Percentiles rank a stretch among this genome's conserved stretches.
Conservation (phyloP, 1,140 invertebrate species). For the Aplysia californica region DNA sequence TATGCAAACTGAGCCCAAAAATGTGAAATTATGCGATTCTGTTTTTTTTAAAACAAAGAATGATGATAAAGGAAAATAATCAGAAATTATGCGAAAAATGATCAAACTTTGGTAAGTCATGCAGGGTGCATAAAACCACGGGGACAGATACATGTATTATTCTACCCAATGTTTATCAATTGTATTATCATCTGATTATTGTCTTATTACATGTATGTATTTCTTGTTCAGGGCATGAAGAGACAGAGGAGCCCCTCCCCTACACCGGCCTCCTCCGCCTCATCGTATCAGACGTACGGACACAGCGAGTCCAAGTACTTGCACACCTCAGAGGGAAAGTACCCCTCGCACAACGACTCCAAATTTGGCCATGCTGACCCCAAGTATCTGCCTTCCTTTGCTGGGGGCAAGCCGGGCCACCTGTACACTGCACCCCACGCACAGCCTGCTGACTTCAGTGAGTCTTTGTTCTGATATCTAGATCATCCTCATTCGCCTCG, state of each 20-base stretch:
- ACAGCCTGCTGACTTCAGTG: slow-evolving; percentile 29
- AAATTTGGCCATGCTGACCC: slow-evolving; percentile 26
- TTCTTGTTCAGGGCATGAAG: slow-evolving; percentile 63
- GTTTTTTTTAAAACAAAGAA: too few relatives aligned
- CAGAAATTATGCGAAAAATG: too few relatives aligned
- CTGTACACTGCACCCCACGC: slow-evolving; percentile 28
- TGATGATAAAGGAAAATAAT: too few relatives aligned
- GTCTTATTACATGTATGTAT: too few relatives aligned
- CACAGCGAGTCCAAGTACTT: slow-evolving; percentile 42
- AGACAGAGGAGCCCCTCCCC: slow-evolving; percentile 73
- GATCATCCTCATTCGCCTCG: neutral
- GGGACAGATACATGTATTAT: too few relatives aligned
- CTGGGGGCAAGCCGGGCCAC: slow-evolving; percentile 16
- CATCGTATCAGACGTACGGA: slow-evolving; percentile 2
- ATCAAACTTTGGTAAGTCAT: too few relatives aligned
- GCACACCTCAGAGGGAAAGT: slow-evolving; percentile 34
- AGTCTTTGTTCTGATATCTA: slow-evolving; percentile 2
- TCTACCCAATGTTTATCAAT: neutral
- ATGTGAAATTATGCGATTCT: too few relatives aligned
- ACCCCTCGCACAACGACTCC: neutral
- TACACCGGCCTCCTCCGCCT: neutral
- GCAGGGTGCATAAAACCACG: too few relatives aligned
- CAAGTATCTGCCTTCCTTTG: slow-evolving; percentile 25
- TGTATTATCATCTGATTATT: too few relatives aligned
- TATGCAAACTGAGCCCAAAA: too few relatives aligned